A percentile compares a stretch with the other conserved stretches of the same genome.
phyloP scores from a whole-genome alignment of 2,113 vertebrate genomes.

The Poeciliopsis retropinna region DNA sequence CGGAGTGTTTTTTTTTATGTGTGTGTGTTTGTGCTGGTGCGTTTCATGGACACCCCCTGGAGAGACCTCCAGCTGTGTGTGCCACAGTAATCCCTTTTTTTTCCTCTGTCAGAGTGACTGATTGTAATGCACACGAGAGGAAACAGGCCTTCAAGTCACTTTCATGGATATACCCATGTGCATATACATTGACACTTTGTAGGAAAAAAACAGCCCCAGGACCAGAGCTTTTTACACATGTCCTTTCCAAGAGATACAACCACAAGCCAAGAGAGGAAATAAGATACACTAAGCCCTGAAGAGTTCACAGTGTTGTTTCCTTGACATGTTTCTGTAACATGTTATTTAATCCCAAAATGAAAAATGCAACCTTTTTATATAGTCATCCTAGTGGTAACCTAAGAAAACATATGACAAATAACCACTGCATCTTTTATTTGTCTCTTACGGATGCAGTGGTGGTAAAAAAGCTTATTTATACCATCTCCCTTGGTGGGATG shows the following conservation, averaged over 20 bases:
- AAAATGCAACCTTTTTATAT: background rate
- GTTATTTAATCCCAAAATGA: background rate
- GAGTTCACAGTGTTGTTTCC: constrained; percentile 4
- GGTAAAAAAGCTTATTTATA: background rate
- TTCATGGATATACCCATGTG: constrained; percentile 12
- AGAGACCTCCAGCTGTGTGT: constrained; percentile 64
- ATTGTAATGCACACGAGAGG: constrained; percentile 64
- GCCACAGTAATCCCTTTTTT: constrained; percentile 43
- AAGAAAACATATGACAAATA: background rate
- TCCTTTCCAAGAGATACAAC: constrained; percentile 21
- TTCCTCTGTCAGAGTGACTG: constrained; percentile 62
- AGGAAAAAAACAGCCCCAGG: constrained; percentile 25
- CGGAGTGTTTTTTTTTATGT: constrained; percentile 1
- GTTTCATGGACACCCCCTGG: constrained; percentile 54
- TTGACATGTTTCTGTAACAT: background rate
- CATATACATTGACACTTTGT: constrained; percentile 29
- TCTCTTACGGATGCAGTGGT: background rate
- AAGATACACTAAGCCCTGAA: constrained; percentile 10
- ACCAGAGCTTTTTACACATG: constrained; percentile 17
- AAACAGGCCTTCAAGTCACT: constrained; percentile 60
- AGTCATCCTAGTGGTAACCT: too few relatives aligned
- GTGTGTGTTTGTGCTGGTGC: constrained; percentile 17
- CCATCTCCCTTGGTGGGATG: background rate
- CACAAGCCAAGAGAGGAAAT: constrained; percentile 25
- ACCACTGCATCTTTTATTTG: background rate